Evolutionary conservation across 2,888 invertebrate species (phyloP).

Genomic region (Drosophila cognata): DNA sequence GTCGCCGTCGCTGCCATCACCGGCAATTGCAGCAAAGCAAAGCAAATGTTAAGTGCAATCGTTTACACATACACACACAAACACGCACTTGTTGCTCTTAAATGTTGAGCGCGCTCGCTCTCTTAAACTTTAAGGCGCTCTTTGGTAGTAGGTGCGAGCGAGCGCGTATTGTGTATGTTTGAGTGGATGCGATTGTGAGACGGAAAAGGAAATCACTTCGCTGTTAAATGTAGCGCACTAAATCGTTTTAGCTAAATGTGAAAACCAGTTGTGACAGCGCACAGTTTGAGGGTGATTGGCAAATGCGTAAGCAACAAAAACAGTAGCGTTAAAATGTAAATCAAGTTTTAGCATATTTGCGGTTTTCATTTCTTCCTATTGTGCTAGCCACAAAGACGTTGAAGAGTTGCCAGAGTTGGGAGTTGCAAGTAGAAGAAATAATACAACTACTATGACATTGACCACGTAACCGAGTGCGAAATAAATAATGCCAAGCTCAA

Average conservation of each 20-base stretch:
- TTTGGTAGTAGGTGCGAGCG: background rate
- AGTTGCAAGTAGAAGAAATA: constrained; percentile 18
- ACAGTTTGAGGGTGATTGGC: constrained; percentile 47
- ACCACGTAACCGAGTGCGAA: constrained; percentile 82
- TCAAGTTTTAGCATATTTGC: constrained; percentile 60
- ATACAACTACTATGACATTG: constrained; percentile 67
- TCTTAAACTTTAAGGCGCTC: background rate
- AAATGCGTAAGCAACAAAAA: constrained; percentile 42
- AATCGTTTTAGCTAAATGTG: constrained; percentile 39
- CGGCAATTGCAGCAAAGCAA: constrained; percentile 37
- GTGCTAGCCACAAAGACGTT: constrained; percentile 52
- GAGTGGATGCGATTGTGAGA: constrained; percentile 24
- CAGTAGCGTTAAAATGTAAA: constrained; percentile 59
- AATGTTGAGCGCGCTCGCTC: constrained; percentile 14
- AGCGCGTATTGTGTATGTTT: background rate
- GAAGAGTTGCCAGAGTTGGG: constrained; percentile 35
- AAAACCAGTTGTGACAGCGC: constrained; percentile 44
- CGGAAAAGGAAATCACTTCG: constrained; percentile 75
- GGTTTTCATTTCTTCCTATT: constrained; percentile 20
- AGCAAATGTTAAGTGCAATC: constrained; percentile 46
- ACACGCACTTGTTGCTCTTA: constrained; percentile 51
- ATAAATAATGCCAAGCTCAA: constrained; percentile 43
- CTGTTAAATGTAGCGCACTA: constrained; percentile 52
- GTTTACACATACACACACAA: constrained; percentile 4
- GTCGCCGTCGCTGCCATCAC: constrained; percentile 20